These are phyloP conservation scores for Erebia palarica DNA, from an alignment of 2,888 invertebrate species.

Conservation along the genomic window DNA sequence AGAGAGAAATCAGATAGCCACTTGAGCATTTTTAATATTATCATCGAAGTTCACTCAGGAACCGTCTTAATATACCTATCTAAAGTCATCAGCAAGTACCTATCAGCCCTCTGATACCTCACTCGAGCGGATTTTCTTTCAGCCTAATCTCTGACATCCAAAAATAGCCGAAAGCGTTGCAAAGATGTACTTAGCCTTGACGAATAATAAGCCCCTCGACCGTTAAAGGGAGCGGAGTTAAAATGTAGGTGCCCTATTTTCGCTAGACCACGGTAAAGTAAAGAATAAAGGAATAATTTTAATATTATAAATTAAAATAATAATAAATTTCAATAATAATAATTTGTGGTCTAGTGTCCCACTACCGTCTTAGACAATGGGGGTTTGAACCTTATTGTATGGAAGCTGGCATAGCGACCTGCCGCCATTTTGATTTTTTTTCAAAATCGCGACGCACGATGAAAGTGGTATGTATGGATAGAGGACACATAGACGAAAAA, in stretches of 20 bases:
- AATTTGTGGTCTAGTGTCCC: too few species aligned
- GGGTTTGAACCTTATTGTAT: too few species aligned
- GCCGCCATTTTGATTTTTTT: too few species aligned
- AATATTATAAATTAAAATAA: too few species aligned
- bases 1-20: neutral
- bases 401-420: too few species aligned
- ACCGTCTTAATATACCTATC: neutral
- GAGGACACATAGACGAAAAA: too few species aligned
- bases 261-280: neutral
- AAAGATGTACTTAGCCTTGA: constrained; percentile 12
- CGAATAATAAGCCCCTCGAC: neutral
- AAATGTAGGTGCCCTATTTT: neutral
- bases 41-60: neutral
- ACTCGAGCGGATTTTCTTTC: constrained; percentile 5
- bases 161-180: constrained; percentile 1
- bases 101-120: neutral
- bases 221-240: neutral
- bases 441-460: too few species aligned
- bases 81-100: too few species aligned
- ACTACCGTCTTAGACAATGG: too few species aligned
- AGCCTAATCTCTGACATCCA: constrained; percentile 6
- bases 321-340: too few species aligned
- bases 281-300: too few species aligned
- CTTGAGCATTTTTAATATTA: neutral
- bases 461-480: too few species aligned